Percentiles rank a stretch among this genome's conserved stretches.
These are phyloP conservation scores for Agapornis canus DNA, from an alignment of 2,797 vertebrate species.

Conservation along the genomic window DNA sequence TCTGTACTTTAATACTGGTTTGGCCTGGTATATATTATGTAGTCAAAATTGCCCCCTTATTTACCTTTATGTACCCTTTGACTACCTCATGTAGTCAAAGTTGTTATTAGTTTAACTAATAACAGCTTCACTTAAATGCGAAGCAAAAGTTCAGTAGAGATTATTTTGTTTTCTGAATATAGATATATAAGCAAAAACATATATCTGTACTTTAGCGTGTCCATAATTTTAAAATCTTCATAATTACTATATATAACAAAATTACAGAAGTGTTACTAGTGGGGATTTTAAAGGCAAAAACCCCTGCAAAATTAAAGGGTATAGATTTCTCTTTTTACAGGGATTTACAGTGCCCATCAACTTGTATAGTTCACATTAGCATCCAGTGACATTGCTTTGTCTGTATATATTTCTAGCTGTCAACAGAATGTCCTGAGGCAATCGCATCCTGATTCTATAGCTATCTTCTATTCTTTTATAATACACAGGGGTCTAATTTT, in stretches of 20 bases:
- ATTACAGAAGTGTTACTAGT: slow-evolving; percentile 17
- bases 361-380: slow-evolving; percentile 94
- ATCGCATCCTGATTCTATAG: slow-evolving; percentile 88
- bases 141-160: slow-evolving; percentile 6
- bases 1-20: neutral
- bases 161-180: neutral
- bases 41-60: neutral
- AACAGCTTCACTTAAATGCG: neutral
- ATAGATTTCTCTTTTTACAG: slow-evolving; percentile 77
- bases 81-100: neutral
- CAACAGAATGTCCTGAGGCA: slow-evolving; percentile 95
- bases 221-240: slow-evolving; percentile 61
- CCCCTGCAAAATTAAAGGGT: slow-evolving; percentile 59
- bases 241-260: slow-evolving; percentile 27
- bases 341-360: slow-evolving; percentile 86
- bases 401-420: slow-evolving; percentile 96
- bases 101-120: neutral
- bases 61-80: too few relatives aligned
- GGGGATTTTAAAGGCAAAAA: slow-evolving; percentile 56
- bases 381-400: slow-evolving; percentile 92
- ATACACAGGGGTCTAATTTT: slow-evolving; percentile 95
- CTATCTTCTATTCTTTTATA: slow-evolving; percentile 88
- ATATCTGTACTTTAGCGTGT: slow-evolving; percentile 5
- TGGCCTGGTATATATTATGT: neutral
- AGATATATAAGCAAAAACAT: neutral